Conservation (phyloP, 2,113 vertebrate species). For the Ranitomeya imitator region DNA sequence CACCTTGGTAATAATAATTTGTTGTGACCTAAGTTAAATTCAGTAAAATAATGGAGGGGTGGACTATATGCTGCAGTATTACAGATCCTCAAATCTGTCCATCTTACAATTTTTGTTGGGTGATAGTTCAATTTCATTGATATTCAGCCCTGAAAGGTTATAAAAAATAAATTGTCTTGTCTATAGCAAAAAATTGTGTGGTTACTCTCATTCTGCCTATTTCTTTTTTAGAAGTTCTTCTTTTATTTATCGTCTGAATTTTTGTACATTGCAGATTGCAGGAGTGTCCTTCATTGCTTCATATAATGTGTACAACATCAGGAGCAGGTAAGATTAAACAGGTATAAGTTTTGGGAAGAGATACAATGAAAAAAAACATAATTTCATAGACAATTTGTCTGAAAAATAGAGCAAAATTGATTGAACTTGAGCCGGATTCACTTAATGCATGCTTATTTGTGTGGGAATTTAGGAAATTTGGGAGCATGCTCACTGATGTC, state of each 20-base stretch:
- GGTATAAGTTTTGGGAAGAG: not conserved
- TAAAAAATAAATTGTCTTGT: too few species aligned
- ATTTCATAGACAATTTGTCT: not conserved
- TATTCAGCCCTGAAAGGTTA: too few species aligned
- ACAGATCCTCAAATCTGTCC: too few species aligned
- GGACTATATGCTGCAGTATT: too few species aligned
- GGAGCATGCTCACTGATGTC: not conserved
- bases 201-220: too few species aligned
- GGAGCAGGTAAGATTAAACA: slow-evolving; percentile 74
- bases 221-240: not conserved
- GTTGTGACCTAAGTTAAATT: too few species aligned
- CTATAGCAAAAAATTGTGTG: too few species aligned
- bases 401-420: not conserved
- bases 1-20: too few species aligned
- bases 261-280: slow-evolving; percentile 64
- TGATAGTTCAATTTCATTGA: too few species aligned
- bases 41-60: too few species aligned
- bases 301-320: slow-evolving; percentile 78
- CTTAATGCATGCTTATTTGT: not conserved
- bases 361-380: not conserved
- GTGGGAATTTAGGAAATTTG: not conserved
- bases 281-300: slow-evolving; percentile 81
- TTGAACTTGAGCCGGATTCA: not conserved
- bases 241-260: not conserved
- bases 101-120: too few species aligned